Percentiles rank a stretch among this genome's conserved stretches.
Conservation (phyloP, 2,888 invertebrate genomes). For the Prionchulus punctatus region DNA sequence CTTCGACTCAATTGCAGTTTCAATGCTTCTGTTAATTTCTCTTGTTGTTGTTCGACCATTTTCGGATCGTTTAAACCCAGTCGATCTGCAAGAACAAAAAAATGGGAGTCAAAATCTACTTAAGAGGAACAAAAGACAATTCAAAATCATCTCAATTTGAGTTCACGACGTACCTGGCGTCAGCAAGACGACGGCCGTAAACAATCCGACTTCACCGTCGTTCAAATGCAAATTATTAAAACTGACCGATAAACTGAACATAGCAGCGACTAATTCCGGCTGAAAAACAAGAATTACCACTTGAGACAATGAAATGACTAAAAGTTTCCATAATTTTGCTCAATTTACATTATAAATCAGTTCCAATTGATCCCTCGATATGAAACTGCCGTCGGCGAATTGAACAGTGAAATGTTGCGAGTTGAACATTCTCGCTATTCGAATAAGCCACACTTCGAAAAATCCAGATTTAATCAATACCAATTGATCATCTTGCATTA, state of each 20-base stretch:
- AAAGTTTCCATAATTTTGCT: not conserved
- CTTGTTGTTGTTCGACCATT: constrained; percentile 58
- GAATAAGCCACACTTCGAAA: constrained; percentile 84
- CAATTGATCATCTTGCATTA: constrained; percentile 86
- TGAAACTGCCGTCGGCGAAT: constrained; percentile 71
- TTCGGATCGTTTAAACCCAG: constrained; percentile 60
- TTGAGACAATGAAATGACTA: not conserved
- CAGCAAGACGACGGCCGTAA: constrained; percentile 66
- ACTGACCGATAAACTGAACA: constrained; percentile 57
- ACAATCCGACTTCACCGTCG: constrained; percentile 76
- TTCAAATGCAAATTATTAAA: constrained; percentile 55
- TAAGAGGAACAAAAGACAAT: too few species aligned
- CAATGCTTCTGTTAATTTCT: constrained; percentile 67
- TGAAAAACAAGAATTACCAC: constrained; percentile 36
- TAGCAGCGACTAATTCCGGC: constrained; percentile 62
- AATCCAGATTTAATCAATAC: constrained; percentile 89
- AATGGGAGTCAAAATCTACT: not conserved
- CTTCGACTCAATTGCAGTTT: constrained; percentile 50
- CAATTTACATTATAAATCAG: constrained; percentile 65
- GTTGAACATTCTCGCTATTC: constrained; percentile 61
- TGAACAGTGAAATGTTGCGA: constrained; percentile 51
- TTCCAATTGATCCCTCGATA: constrained; percentile 65
- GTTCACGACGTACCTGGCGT: constrained; percentile 37
- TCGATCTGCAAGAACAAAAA: constrained; percentile 7
- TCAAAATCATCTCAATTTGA: not conserved